Evolutionary conservation across 2,888 invertebrate genomes (phyloP).

Genomic region (Drosophila incognita): DNA sequence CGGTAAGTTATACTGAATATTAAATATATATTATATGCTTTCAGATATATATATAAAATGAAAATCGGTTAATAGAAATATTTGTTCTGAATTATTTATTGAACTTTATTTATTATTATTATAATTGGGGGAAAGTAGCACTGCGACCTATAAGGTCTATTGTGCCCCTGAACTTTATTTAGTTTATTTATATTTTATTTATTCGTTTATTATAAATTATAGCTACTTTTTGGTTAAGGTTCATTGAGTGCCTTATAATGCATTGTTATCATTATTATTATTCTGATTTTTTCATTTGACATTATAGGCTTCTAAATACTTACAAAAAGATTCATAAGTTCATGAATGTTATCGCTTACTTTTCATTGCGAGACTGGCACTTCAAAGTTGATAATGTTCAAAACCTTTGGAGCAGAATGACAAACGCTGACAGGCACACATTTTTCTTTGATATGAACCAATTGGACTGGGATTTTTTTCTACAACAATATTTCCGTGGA

Average conservation of each 20-base stretch:
- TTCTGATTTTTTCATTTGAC: not conserved
- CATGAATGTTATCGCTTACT: slow-evolving; percentile 91
- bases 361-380: slow-evolving; percentile 89
- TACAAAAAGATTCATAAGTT: slow-evolving; percentile 88
- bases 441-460: slow-evolving; percentile 91
- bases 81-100: no score
- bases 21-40: not conserved
- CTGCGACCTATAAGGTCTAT: no score
- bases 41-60: not conserved
- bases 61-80: not conserved
- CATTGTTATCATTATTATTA: not conserved
- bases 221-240: not conserved
- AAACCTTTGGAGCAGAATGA: slow-evolving; percentile 20
- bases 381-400: slow-evolving; percentile 16
- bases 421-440: slow-evolving; percentile 78
- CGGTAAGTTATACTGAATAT: slow-evolving; percentile 3
- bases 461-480: slow-evolving; percentile 91
- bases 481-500: slow-evolving; percentile 89
- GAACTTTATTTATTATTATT: no score
- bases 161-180: no score
- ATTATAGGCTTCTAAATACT: slow-evolving; percentile 18
- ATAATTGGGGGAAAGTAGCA: no score
- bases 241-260: not conserved
- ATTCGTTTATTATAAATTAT: not conserved
- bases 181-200: no score